Evolutionary conservation across 2,888 invertebrate genomes (phyloP), one percentile per base, ranked within the genome.

Genomic region (Microlaimidae sp.): DNA sequence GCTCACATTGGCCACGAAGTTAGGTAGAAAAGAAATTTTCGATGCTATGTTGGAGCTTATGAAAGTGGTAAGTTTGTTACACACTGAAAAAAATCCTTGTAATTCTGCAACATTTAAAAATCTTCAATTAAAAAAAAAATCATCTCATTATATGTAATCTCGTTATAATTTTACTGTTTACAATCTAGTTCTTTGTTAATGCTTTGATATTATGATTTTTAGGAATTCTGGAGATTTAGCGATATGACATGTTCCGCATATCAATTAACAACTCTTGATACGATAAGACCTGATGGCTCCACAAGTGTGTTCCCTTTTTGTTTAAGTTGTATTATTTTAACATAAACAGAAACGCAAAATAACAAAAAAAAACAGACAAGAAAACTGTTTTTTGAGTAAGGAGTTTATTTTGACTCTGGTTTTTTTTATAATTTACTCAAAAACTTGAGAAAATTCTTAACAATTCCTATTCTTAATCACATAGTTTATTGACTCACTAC

Each of bases 161-260:
- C n/a, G n/a, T n/a, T n/a, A n/a, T n/a, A n/a, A n/a, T n/a, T n/a
- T n/a, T n/a, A n/a, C n/a, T n/a, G n/a, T n/a, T n/a, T n/a, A n/a
- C n/a, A n/a, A n/a, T n/a, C n/a, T n/a, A n/a, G n/a, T n/a, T n/a
- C n/a, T n/a, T n/a, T n/a, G n/a, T n/a, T n/a, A n/a, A n/a, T n/a
- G n/a, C n/a, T n/a, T n/a, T n/a, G n/a, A n/a, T n/a, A n/a, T n/a
- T n/a, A n/a, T n/a, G n/a, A n/a, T 10, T 83, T 85, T 17, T 78
- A 86, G 70, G 95, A 93, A 74, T 90, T 95, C 74, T 97, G 97
- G 97, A 78, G 93, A 51, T 97, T 93, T 75, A 92, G 92, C 68
- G 95, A 95, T 69, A 92, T 95, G 63, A 92, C 90, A 10, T 97
- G 95, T 73, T 92, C 93, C 1, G 92, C 88, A 3, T 97, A 97